Base-by-base conservation (phyloP, 2,113 vertebrate species). In the Todiramphus saurophagus region DNA sequence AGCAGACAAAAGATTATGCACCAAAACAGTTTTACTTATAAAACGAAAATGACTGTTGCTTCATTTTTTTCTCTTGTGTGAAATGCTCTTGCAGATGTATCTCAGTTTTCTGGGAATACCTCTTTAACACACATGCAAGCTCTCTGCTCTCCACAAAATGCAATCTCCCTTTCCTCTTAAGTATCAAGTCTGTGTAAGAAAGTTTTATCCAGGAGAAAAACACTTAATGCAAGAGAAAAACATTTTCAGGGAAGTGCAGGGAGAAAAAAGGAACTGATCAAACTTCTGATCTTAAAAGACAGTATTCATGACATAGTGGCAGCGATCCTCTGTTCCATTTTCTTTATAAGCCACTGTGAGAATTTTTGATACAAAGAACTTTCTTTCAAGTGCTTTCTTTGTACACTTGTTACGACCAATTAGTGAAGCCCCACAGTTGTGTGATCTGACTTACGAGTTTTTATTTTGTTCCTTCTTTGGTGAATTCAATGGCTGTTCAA, bases 301-400 rank as follows among this genome's bases (percentile, higher is more conserved):
- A 86, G 58, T 88, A 94, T 97, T 97, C 73, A 83, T 88, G 60
- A 88, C 75, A 93, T 43, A 24, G 76, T 94, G 91, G 20, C 93
- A 89, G 68, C 66, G 83, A 92, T 92, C 56, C 55, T 94, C 60
- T 91, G 91, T 73, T 96, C 77, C 27, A 64, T 83, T 96, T 96
- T 95, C 79, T 92, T 95, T 83, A 81, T 56, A 83, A 96, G 51
- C 64, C 60, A 89, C 64, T 82, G 64, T 89, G 64, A 91, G 89
- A 83, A 89, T 93, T 87, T 89, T 75, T 92, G 48, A 92, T 94
- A 89, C 60, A 91, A 90, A 83, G 63, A 92, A 74, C 13, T 64
- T 80, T 64, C 87, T 95, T 94, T 97, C 68, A 94, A 93, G 83
- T 89, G 19, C 41, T 90, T 67, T 53, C 92, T 93, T 96, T 94